A percentile compares a stretch with the other conserved stretches of the same genome.
Evolutionary conservation across 2,888 invertebrate species (phyloP).

Genomic region (Lepidocyrtinus sp.): DNA sequence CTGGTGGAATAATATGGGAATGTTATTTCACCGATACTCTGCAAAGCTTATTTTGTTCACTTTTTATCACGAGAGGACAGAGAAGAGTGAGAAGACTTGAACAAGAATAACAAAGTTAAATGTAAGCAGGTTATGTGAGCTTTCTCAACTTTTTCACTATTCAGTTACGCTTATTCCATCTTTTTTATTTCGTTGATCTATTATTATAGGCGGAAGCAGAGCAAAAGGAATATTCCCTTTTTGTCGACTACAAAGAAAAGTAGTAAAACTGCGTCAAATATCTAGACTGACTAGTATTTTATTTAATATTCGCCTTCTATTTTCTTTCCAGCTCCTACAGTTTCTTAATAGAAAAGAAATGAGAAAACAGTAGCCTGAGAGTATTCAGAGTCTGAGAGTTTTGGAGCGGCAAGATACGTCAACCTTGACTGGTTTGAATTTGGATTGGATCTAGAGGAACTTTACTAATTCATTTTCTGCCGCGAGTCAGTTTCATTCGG

Average conservation of each 20-base stretch:
- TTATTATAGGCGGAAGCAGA: constrained; percentile 26
- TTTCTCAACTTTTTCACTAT: constrained; percentile 5
- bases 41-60: background rate
- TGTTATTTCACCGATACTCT: constrained; percentile 10
- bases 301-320: constrained; percentile 10
- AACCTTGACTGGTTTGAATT: background rate
- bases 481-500: constrained; percentile 4
- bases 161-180: background rate
- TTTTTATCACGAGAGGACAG: constrained; percentile 39
- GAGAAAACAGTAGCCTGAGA: background rate
- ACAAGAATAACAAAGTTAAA: constrained; percentile 23
- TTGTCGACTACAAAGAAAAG: constrained; percentile 13
- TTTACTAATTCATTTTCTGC: background rate
- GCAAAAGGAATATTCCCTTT: constrained; percentile 22
- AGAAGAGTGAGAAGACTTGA: background rate
- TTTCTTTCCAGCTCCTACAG: too few relatives aligned
- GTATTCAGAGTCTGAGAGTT: background rate
- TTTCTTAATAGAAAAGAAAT: constrained; percentile 9
- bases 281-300: background rate
- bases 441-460: background rate
- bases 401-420: background rate
- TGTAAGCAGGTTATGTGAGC: constrained; percentile 38
- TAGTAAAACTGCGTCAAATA: constrained; percentile 6
- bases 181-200: constrained; percentile 26
- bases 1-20: background rate